A percentile compares a stretch with the other conserved stretches of the same genome.
Evolutionary conservation across 2,113 vertebrate genomes (phyloP).

Genomic region (Albula glossodonta): DNA sequence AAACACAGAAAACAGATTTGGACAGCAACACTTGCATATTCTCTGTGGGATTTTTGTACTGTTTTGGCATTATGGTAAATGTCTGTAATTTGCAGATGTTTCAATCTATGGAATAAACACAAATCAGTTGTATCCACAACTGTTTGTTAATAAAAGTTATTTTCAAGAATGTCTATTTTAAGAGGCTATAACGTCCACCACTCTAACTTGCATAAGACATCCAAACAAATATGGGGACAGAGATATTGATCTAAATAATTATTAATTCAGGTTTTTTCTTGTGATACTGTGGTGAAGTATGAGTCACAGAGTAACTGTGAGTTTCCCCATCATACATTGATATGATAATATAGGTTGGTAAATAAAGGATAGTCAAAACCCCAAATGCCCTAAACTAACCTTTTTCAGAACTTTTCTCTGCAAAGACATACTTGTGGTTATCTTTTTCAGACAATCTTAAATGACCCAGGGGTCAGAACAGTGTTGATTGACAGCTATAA

Average conservation of each 20-base stretch:
- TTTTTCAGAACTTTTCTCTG: neutral
- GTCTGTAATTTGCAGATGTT: no score
- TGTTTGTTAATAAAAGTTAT: neutral
- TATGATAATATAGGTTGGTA: neutral
- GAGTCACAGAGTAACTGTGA: no score
- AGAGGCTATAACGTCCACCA: neutral
- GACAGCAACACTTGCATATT: no score
- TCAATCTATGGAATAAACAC: no score
- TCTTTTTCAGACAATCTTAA: neutral
- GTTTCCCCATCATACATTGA: neutral
- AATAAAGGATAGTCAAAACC: neutral
- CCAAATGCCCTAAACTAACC: neutral
- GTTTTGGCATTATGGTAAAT: no score
- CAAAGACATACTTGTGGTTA: neutral
- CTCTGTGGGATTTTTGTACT: no score
- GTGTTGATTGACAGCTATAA: neutral
- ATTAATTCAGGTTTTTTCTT: constrained; percentile 1
- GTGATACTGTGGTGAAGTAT: neutral
- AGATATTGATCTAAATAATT: neutral
- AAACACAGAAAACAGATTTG: no score
- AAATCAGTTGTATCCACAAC: no score
- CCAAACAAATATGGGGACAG: neutral
- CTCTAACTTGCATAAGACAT: no score
- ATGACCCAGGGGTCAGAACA: neutral
- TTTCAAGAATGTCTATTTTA: neutral